Evolutionary conservation across 2,888 invertebrate species (phyloP).

Genomic region (Agriotes lineatus): DNA sequence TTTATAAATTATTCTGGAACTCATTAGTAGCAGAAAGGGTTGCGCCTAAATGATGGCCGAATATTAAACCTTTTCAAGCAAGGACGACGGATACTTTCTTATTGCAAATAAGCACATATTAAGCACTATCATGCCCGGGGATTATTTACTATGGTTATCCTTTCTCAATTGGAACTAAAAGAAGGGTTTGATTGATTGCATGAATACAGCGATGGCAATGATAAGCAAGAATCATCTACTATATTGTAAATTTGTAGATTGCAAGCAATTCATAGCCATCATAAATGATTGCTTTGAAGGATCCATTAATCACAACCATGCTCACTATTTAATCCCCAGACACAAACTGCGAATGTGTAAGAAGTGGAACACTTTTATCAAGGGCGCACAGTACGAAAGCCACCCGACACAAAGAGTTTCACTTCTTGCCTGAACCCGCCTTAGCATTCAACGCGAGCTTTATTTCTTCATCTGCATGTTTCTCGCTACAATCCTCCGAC

Average conservation of each 20-base stretch:
- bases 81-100: background rate
- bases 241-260: slow-evolving; percentile 7
- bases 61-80: background rate
- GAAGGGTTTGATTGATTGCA: slow-evolving; percentile 8
- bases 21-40: slow-evolving; percentile 15
- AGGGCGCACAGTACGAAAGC: background rate
- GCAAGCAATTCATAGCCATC: slow-evolving; percentile 5
- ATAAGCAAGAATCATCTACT: slow-evolving; percentile 6
- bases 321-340: slow-evolving; percentile 10
- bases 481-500: background rate
- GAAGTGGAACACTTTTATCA: background rate
- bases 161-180: background rate
- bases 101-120: background rate
- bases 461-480: slow-evolving; percentile 6
- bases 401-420: background rate
- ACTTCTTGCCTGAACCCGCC: background rate
- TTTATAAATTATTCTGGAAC: slow-evolving; percentile 23
- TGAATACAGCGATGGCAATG: slow-evolving; percentile 1
- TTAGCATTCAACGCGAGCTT: background rate
- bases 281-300: slow-evolving; percentile 2
- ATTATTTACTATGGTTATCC: slow-evolving; percentile 5
- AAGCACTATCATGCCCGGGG: background rate
- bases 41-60: background rate
- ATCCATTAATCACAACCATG: slow-evolving; percentile 9
- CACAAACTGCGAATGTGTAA: background rate